phyloP scores from a whole-genome alignment of 2,888 invertebrate genomes.

The Plemyria rubiginata region DNA sequence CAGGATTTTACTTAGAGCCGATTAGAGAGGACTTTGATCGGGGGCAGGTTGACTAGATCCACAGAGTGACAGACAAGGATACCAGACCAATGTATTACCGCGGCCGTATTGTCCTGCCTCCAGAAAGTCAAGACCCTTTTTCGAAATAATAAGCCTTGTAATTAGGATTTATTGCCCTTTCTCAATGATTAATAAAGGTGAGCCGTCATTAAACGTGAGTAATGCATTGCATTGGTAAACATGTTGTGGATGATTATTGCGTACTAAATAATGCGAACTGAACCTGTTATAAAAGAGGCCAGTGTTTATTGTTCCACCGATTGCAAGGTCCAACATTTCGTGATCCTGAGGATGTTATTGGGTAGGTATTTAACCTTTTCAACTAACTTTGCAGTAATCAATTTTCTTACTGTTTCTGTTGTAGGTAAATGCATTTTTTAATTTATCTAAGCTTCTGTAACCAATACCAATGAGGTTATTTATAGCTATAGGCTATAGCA shows the following conservation, averaged over 20 bases:
- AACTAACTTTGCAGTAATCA: too few species aligned
- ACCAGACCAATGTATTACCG: slow-evolving; percentile 51
- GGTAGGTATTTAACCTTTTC: too few species aligned
- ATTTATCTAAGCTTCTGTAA: too few species aligned
- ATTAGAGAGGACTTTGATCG: background rate
- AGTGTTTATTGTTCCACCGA: too few species aligned
- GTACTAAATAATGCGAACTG: background rate
- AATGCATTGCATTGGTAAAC: slow-evolving; percentile 26
- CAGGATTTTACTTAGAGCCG: background rate
- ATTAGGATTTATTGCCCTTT: slow-evolving; percentile 78
- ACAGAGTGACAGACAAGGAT: slow-evolving; percentile 31
- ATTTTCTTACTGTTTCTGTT: too few species aligned
- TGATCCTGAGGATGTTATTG: too few species aligned
- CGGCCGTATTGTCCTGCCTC: slow-evolving; percentile 69
- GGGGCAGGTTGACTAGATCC: slow-evolving; percentile 27
- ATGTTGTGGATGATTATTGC: background rate
- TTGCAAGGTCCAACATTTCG: too few species aligned
- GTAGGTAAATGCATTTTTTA: too few species aligned
- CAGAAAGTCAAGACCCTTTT: slow-evolving; percentile 51
- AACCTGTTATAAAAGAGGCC: too few species aligned
- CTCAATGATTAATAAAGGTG: slow-evolving; percentile 72
- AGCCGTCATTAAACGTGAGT: slow-evolving; percentile 60
- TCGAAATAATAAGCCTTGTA: slow-evolving; percentile 80
- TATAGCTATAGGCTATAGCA: too few species aligned
- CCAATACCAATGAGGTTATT: too few species aligned